Evolutionary conservation across 2,797 vertebrate genomes (phyloP), one percentile per base, ranked within the genome.

Genomic region (Spondyliosoma cantharus): DNA sequence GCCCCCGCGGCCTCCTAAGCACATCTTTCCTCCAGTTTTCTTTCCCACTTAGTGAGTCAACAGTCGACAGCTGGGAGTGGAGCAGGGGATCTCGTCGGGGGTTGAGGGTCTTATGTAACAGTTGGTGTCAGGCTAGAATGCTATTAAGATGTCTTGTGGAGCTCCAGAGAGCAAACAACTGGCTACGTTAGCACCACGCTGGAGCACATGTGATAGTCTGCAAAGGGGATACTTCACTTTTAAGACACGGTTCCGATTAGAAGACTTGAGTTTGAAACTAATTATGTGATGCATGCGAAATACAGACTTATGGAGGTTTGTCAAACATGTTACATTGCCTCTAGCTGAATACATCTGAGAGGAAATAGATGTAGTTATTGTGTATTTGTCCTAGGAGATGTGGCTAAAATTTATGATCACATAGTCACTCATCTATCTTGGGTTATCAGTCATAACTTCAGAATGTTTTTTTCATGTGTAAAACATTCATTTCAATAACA

Each of bases 81-180:
- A 89, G 79, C 74, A 50, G 74, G 48, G 62, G 65, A 56, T 82
- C 61, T 77, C 9, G 73, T 83, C 25, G 64, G 73, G 83, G 79
- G 84, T 43, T 64, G 87, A 80, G 70, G 85, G 71, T 74, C 81
- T 90, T 89, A 89, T 81, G 74, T 88, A 90, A 91, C 80, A 62
- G 71, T 80, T 74, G 61, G 69, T 88, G 85, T 88, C 80, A 85
- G 72, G 71, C 81, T 86, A 66, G 59, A 84, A 74, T 71, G 82
- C 71, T 89, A 88, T 90, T 89, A 90, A 89, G 87, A 90, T 83
- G 90, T 91, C 76, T 82, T 59, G 71, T 76, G 75, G 52, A 78
- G 68, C 64, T 72, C 60, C 73, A 71, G 76, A 66, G 58, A 60
- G 53, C 62, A 82, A 81, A 74, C 25, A 68, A 46, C 27, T 3